Evolutionary conservation across 1,140 invertebrate species (phyloP).

Genomic region (Bilobella aurantiaca): DNA sequence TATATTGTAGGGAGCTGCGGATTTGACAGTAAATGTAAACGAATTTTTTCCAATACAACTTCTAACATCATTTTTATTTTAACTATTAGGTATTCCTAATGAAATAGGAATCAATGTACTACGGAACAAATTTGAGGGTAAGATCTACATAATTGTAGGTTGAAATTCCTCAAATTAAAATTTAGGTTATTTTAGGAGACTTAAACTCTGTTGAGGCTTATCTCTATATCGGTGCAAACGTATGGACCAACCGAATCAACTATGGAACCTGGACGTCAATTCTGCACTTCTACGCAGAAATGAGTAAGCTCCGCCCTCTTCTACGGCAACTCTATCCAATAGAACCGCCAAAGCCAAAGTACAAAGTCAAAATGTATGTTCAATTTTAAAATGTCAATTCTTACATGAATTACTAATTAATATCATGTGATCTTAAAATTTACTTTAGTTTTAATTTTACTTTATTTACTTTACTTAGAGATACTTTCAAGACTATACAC

Average conservation of each 20-base stretch:
- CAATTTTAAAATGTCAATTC: neutral
- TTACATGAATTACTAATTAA: neutral
- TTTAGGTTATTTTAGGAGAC: slow-evolving; percentile 44
- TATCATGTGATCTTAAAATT: neutral
- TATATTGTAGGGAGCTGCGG: slow-evolving; percentile 83
- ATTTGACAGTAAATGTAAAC: slow-evolving; percentile 53
- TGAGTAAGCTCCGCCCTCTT: slow-evolving; percentile 50
- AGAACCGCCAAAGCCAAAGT: slow-evolving; percentile 50
- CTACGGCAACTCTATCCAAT: slow-evolving; percentile 55
- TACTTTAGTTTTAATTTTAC: no score
- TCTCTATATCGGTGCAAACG: slow-evolving; percentile 41
- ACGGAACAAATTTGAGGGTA: slow-evolving; percentile 61
- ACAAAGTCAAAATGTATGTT: slow-evolving; percentile 15
- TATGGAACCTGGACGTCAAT: slow-evolving; percentile 74
- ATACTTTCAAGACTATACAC: no score
- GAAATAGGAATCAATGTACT: slow-evolving; percentile 71
- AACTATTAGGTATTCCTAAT: slow-evolving; percentile 52
- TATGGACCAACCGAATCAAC: slow-evolving; percentile 46
- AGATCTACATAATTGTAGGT: slow-evolving; percentile 27
- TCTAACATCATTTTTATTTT: neutral
- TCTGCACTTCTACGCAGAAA: slow-evolving; percentile 57
- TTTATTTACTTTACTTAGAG: no score
- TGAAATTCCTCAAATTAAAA: neutral
- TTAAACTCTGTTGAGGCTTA: slow-evolving; percentile 68
- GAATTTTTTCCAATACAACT: neutral